phyloP scores from a whole-genome alignment of 2,797 vertebrate species.

The Notoglanidium macrostoma region DNA sequence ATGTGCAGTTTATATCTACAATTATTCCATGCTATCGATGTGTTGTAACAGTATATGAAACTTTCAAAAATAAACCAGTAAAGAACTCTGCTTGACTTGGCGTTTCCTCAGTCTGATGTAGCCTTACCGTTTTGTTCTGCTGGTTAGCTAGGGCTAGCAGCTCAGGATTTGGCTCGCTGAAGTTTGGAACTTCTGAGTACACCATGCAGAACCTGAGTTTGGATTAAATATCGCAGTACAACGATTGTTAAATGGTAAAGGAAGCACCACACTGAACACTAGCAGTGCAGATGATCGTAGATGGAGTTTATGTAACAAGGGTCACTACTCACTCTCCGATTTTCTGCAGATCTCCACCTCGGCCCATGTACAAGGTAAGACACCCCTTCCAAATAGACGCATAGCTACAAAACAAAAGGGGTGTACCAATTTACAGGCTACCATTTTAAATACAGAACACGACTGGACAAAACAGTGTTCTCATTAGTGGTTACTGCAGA shows the following conservation, averaged over 20 bases:
- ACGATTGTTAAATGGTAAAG: neutral
- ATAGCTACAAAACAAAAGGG: slow-evolving; percentile 76
- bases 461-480: neutral
- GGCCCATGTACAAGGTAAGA: slow-evolving; percentile 94
- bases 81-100: neutral
- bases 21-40: neutral
- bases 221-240: neutral
- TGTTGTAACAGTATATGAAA: neutral
- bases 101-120: neutral
- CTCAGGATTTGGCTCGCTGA: slow-evolving; percentile 95
- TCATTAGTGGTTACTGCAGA: neutral
- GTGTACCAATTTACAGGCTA: neutral
- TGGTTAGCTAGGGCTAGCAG: slow-evolving; percentile 80
- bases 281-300: neutral
- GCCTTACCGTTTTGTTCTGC: slow-evolving; percentile 88
- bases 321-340: slow-evolving; percentile 95
- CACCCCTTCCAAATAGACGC: slow-evolving; percentile 98
- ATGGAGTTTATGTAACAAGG: neutral
- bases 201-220: slow-evolving; percentile 95
- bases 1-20: neutral
- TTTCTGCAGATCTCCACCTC: slow-evolving; percentile 96
- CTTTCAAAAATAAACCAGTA: neutral
- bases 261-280: neutral
- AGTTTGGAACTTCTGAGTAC: slow-evolving; percentile 98
- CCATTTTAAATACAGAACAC: neutral